Conservation (phyloP, 2,888 invertebrate species). For the Aethes cnicana region DNA sequence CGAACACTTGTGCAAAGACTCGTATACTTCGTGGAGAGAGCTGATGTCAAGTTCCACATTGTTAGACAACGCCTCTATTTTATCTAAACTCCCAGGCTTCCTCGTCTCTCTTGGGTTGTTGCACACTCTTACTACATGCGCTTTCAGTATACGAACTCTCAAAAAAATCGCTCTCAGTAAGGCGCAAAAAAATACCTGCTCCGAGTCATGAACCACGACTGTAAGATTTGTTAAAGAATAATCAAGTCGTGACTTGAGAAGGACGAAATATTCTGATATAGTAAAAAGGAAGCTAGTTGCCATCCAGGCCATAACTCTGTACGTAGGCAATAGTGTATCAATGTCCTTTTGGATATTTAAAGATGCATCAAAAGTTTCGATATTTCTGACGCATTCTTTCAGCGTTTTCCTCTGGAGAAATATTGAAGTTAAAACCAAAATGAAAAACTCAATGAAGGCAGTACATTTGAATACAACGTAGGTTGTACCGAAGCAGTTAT, state of each 20-base stretch:
- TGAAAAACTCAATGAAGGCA: constrained; percentile 44
- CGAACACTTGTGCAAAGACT: constrained; percentile 58
- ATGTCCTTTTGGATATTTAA: constrained; percentile 51
- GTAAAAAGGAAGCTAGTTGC: constrained; percentile 38
- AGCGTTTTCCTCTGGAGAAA: constrained; percentile 45
- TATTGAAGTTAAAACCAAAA: constrained; percentile 44
- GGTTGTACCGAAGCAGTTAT: constrained; percentile 35
- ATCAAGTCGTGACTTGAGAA: constrained; percentile 29
- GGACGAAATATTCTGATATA: constrained; percentile 43
- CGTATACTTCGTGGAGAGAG: constrained; percentile 58
- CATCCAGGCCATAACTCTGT: constrained; percentile 39
- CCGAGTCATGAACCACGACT: constrained; percentile 51
- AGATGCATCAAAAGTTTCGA: constrained; percentile 50
- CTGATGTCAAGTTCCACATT: constrained; percentile 50
- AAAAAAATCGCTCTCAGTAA: constrained; percentile 48
- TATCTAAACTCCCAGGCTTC: constrained; percentile 35
- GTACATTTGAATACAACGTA: constrained; percentile 46
- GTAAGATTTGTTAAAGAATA: constrained; percentile 39
- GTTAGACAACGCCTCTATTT: constrained; percentile 50
- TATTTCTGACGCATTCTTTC: constrained; percentile 44
- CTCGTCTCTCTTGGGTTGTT: constrained; percentile 33
- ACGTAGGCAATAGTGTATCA: constrained; percentile 37
- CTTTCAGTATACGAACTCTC: constrained; percentile 55
- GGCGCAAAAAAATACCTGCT: constrained; percentile 52
- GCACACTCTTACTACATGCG: constrained; percentile 51